Percentiles rank a stretch among this genome's conserved stretches.
phyloP scores from a whole-genome alignment of 35 echinoderm and acorn worm species.

The Hemicentrotus pulcherrimus region DNA sequence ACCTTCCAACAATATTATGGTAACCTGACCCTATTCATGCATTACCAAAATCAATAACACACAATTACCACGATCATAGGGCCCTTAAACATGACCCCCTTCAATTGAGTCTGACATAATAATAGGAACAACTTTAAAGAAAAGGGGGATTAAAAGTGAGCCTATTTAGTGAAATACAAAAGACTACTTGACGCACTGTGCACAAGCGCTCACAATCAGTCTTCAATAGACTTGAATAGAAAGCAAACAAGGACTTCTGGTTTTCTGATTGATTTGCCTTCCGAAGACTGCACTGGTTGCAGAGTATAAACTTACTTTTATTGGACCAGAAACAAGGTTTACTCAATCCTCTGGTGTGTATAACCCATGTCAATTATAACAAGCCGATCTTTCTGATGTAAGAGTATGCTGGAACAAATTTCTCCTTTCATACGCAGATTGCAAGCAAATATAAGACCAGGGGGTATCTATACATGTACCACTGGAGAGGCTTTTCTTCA shows the following conservation, averaged over 20 bases:
- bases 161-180: background rate
- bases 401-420: background rate
- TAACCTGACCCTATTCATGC: background rate
- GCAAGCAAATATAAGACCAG: background rate
- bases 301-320: background rate
- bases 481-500: background rate
- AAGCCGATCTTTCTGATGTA: background rate
- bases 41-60: background rate
- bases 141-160: background rate
- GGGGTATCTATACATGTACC: background rate
- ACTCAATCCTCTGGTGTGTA: background rate
- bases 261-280: background rate
- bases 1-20: background rate
- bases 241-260: background rate
- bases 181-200: background rate
- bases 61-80: background rate
- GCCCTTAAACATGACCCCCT: too few species aligned
- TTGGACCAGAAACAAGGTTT: background rate
- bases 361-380: background rate
- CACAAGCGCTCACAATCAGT: background rate
- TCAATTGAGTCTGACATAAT: too few species aligned
- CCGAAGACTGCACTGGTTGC: background rate
- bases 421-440: background rate
- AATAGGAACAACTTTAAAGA: too few species aligned
- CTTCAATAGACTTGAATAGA: background rate